Conservation (phyloP, 2,113 vertebrate species). For the Campylomormyrus tamandua region DNA sequence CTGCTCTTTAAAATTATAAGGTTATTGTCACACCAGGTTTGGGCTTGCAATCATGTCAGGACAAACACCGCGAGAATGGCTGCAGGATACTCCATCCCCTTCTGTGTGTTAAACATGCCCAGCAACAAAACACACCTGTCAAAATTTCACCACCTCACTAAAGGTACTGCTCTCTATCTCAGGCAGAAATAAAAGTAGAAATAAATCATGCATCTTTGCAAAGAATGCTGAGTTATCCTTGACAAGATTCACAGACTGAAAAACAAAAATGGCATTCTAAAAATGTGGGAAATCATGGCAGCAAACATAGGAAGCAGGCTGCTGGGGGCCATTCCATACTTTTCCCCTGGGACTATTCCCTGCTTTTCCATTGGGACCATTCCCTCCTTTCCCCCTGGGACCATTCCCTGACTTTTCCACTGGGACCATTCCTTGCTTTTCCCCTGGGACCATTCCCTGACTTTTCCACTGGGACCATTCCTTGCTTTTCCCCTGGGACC, state of each 20-base stretch:
- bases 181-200: not conserved
- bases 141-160: not conserved
- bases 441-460: too few relatives aligned
- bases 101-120: not conserved
- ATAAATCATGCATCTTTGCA: not conserved
- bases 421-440: too few relatives aligned
- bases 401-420: too few relatives aligned
- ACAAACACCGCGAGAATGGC: not conserved
- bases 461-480: too few relatives aligned
- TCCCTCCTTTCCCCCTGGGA: too few relatives aligned
- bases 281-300: not conserved
- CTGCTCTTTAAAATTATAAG: not conserved
- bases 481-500: too few relatives aligned
- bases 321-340: not conserved
- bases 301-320: not conserved
- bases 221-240: not conserved
- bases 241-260: not conserved
- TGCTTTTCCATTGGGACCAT: fast-evolving
- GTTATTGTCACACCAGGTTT: too few relatives aligned
- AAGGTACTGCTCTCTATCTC: not conserved
- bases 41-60: not conserved
- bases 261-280: not conserved
- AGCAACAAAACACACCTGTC: not conserved
- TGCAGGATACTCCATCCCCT: not conserved
- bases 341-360: not conserved